Conservation (phyloP, 2,888 invertebrate species). For the Leptinotarsa peninsularis region DNA sequence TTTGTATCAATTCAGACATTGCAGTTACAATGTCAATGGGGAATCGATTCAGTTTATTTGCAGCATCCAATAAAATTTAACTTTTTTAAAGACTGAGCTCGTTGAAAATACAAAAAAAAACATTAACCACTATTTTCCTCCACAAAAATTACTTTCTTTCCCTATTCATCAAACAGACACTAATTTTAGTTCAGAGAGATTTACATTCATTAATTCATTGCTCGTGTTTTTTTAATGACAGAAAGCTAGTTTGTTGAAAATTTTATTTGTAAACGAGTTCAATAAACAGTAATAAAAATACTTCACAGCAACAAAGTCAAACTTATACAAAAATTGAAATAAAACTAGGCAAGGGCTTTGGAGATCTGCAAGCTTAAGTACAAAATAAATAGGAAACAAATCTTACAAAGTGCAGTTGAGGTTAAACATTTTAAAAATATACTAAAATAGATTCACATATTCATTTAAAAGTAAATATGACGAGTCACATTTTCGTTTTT, state of each 20-base stretch:
- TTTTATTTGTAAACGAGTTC: not conserved
- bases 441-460: not conserved
- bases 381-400: slow-evolving; percentile 8
- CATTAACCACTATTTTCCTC: too few relatives aligned
- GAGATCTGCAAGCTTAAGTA: slow-evolving; percentile 23
- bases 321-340: not conserved
- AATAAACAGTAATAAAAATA: slow-evolving; percentile 9
- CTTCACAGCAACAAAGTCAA: not conserved
- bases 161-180: too few relatives aligned
- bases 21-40: too few relatives aligned
- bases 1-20: too few relatives aligned
- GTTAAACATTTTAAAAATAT: not conserved
- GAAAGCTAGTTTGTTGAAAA: not conserved
- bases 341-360: slow-evolving; percentile 20
- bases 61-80: too few relatives aligned
- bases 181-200: too few relatives aligned
- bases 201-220: too few relatives aligned
- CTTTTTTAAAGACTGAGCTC: too few relatives aligned
- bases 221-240: not conserved
- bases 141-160: too few relatives aligned
- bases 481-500: not conserved
- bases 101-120: too few relatives aligned
- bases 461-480: not conserved
- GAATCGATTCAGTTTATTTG: too few relatives aligned
- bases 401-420: not conserved